A percentile compares a stretch with the other conserved stretches of the same genome.
Conservation (phyloP, 2,888 invertebrate species). For the Mimachlamys varia region DNA sequence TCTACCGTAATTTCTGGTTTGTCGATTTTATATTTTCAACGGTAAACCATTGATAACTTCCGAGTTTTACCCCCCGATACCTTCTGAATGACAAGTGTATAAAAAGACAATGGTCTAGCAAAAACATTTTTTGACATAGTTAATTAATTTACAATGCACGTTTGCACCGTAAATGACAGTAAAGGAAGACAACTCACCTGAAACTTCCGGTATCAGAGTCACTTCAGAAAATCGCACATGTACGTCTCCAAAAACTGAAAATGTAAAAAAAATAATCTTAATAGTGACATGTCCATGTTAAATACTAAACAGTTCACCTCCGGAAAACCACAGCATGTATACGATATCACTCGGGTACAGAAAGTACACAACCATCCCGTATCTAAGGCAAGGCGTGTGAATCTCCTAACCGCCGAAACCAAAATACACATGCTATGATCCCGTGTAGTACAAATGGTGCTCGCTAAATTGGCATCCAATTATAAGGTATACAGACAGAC, state of each 20-base stretch:
- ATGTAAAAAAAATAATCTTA: not conserved
- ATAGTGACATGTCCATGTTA: not conserved
- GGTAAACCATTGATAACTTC: not conserved
- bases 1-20: no score
- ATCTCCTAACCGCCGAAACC: not conserved
- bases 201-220: not conserved
- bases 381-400: not conserved
- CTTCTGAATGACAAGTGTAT: not conserved
- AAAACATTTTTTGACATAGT: not conserved
- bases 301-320: not conserved
- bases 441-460: not conserved
- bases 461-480: slow-evolving; percentile 22
- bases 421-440: not conserved
- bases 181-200: not conserved
- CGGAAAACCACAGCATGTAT: not conserved
- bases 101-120: not conserved
- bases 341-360: not conserved
- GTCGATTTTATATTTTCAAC: no score
- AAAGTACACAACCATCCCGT: not conserved
- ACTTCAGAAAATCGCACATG: not conserved
- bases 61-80: no score
- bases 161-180: not conserved
- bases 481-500: not conserved
- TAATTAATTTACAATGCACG: no score
- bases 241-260: not conserved